These are phyloP conservation scores for Guaruba guarouba DNA, from an alignment of 2,113 vertebrate species.

Conservation along the genomic window DNA sequence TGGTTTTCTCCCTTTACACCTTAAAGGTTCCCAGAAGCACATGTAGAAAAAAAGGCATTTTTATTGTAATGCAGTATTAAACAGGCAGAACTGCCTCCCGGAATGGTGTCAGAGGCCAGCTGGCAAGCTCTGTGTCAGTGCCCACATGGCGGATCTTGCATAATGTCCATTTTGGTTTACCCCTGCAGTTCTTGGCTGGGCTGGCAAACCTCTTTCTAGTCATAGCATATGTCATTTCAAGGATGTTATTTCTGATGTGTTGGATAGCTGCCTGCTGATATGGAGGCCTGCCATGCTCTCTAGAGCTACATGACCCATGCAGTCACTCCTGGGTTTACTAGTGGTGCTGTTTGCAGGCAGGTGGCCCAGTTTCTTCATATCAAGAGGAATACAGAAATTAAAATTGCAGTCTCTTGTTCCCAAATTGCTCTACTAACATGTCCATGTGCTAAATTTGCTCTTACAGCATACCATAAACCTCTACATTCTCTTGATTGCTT, in stretches of 20 bases:
- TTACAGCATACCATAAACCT: not conserved
- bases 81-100: not conserved
- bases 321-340: not conserved
- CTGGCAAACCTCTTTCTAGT: not conserved
- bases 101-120: not conserved
- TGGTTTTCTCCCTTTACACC: not conserved
- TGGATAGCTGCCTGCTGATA: not conserved
- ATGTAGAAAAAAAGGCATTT: not conserved
- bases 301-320: not conserved
- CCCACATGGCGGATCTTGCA: not conserved
- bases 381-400: not conserved
- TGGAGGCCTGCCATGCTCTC: not conserved
- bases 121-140: not conserved
- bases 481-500: not conserved
- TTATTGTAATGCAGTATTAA: not conserved
- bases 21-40: not conserved
- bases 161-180: not conserved
- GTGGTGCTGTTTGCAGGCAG: not conserved
- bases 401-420: not conserved
- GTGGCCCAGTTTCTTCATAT: not conserved
- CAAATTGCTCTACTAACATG: not conserved
- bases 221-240: conserved; percentile 1
- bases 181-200: not conserved
- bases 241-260: not conserved
- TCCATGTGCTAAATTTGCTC: not conserved